These are phyloP conservation scores for Pangasius sanitwongsei DNA, from an alignment of 2,797 vertebrate species.

Conservation along the genomic window DNA sequence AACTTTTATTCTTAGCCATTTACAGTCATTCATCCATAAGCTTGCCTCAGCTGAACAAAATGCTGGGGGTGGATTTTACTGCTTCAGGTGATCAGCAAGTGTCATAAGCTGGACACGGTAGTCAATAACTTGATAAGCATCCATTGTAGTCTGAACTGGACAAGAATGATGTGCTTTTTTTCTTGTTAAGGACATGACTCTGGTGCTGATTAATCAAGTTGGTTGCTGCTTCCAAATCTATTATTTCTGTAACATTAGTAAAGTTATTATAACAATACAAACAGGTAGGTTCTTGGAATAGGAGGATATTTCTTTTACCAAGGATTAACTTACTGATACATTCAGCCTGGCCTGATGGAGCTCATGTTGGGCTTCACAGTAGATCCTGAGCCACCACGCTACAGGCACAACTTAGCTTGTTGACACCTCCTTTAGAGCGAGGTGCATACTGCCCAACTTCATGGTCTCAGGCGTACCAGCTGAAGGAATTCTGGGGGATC, in stretches of 20 bases:
- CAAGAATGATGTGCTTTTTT: not conserved
- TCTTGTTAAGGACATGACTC: not conserved
- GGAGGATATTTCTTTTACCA: not conserved
- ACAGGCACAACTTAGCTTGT: not conserved
- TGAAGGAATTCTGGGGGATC: not conserved
- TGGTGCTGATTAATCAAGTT: not conserved
- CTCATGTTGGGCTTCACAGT: not conserved
- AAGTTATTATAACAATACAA: conserved; percentile 2
- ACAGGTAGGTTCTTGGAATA: not conserved
- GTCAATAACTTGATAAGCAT: not conserved
- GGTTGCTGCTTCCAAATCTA: not conserved
- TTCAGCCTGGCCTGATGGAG: not conserved
- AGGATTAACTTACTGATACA: not conserved
- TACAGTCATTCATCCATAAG: not conserved
- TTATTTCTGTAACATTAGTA: not conserved
- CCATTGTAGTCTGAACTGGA: not conserved
- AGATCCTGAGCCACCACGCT: not conserved
- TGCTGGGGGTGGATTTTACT: not conserved
- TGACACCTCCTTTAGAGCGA: not conserved
- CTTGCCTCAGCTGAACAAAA: not conserved
- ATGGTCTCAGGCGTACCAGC: not conserved
- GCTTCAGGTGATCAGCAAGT: not conserved
- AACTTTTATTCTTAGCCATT: not conserved
- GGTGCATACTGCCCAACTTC: too few relatives aligned
- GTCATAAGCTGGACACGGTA: not conserved